These are phyloP conservation scores for Drosophila helvetica DNA, from an alignment of 2,888 invertebrate genomes.

Conservation along the genomic window DNA sequence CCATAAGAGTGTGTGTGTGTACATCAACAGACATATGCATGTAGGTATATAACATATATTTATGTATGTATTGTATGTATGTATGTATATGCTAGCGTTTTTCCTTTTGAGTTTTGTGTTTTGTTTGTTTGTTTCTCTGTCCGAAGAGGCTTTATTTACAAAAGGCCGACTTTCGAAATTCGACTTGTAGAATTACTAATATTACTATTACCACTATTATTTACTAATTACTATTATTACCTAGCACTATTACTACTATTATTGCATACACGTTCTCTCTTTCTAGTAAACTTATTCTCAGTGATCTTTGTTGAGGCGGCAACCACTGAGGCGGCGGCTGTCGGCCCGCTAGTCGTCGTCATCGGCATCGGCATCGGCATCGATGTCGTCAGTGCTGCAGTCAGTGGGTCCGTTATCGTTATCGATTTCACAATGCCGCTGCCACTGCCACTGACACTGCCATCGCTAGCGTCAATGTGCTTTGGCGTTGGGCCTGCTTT, in stretches of 20 bases:
- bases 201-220: constrained; percentile 67
- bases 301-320: constrained; percentile 75
- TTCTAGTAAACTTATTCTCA: constrained; percentile 83
- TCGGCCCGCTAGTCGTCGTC: not conserved
- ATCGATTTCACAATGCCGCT: constrained; percentile 34
- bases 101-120: constrained; percentile 59
- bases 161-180: constrained; percentile 81
- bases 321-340: constrained; percentile 26
- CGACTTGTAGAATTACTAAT: constrained; percentile 79
- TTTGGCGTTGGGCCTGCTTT: not conserved
- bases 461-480: constrained; percentile 15
- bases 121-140: constrained; percentile 61
- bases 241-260: constrained; percentile 79
- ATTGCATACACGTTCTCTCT: constrained; percentile 83
- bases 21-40: constrained; percentile 10
- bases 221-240: constrained; percentile 42
- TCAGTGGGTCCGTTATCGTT: constrained; percentile 29
- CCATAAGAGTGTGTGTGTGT: constrained; percentile 4
- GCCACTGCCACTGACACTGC: constrained; percentile 39
- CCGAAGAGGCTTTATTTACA: constrained; percentile 81
- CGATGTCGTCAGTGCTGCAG: constrained; percentile 16
- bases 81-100: constrained; percentile 69
- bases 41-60: constrained; percentile 20
- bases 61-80: constrained; percentile 19
- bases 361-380: constrained; percentile 30